A percentile compares a stretch with the other conserved stretches of the same genome.
These are phyloP conservation scores for Boloria euphrosyne DNA, from an alignment of 2,888 invertebrate species.

Conservation along the genomic window DNA sequence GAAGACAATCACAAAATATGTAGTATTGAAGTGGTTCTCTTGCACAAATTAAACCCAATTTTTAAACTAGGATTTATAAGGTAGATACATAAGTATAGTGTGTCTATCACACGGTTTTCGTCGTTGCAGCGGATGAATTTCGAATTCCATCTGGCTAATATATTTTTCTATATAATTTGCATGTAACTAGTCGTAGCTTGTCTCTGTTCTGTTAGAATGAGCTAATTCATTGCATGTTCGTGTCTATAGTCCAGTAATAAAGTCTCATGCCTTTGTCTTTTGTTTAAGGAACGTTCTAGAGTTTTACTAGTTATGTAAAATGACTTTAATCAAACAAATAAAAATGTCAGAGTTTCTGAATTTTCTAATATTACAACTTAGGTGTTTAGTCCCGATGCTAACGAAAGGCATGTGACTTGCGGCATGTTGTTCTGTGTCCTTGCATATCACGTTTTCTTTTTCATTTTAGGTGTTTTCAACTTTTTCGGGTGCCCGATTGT, in stretches of 20 bases:
- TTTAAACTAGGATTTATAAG: slow-evolving; percentile 5
- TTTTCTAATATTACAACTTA: too few relatives aligned
- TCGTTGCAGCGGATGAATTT: slow-evolving; percentile 9
- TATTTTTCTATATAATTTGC: slow-evolving; percentile 43
- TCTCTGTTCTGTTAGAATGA: slow-evolving; percentile 62
- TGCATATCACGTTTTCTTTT: slow-evolving; percentile 79
- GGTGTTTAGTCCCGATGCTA: not conserved
- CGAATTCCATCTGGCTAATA: slow-evolving; percentile 19
- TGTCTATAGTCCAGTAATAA: slow-evolving; percentile 51
- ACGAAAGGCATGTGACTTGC: slow-evolving; percentile 54
- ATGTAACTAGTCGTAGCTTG: slow-evolving; percentile 56
- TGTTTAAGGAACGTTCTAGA: not conserved
- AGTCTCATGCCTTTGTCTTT: slow-evolving; percentile 54
- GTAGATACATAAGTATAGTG: not conserved
- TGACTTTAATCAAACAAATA: not conserved
- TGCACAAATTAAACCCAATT: not conserved
- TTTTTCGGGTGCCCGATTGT: slow-evolving; percentile 83
- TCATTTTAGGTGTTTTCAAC: slow-evolving; percentile 83
- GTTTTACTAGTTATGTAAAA: not conserved
- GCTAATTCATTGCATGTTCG: slow-evolving; percentile 68
- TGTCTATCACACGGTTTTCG: not conserved
- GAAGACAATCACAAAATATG: not conserved
- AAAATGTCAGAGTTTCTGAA: not conserved
- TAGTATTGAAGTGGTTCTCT: slow-evolving; percentile 13
- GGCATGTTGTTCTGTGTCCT: slow-evolving; percentile 42